Evolutionary conservation across 2,113 vertebrate genomes (phyloP), one percentile per base, ranked within the genome.

Genomic region (Cranoglanis bouderius): DNA sequence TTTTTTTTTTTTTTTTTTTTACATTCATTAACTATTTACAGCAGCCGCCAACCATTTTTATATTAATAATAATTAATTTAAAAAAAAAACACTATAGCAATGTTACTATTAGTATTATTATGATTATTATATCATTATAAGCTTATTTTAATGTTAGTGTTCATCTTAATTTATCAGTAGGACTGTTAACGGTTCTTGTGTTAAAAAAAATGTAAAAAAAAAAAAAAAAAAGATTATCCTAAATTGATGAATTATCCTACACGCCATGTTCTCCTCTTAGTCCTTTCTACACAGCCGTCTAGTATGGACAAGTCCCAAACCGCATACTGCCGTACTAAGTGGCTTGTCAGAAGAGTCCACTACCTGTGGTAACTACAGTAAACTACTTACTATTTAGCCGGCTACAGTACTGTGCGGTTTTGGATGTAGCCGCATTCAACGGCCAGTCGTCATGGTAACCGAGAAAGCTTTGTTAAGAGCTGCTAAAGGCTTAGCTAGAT

Each of bases 391-490:
- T 49, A 6, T n/a, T 55, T 32, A 81, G 8, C 1, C 26, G 77
- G 13, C 46, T 18, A 21, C 49, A 19, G 4, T 18, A 35, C n/a
- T n/a, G 3, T 8, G 82, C 38, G 35, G 0, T 67, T 46, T 32
- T 19, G 40, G 61, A 49, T 67, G 61, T 51, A 43, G 59, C 24
- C 61, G 3, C 29, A 4, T 9, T 65, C 83, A 67, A 65, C 13
- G 61, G 61, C 18, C 63, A 12, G 61, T 85, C 83, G 83, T 67
- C 83, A 85, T 85, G 83, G 83, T 51, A 67, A 85, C 83, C 40
- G 26, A 29, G 83, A 85, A 67, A 67, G 61, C 61, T 84, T 61
- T 6, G 9, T 29, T 84, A 59, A 10, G 12, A 29, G 10, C 40
- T 46, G 72, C 13, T 32, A 80, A 53, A 80, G 51, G 77, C 46